Base-by-base conservation (phyloP, 2,888 invertebrate genomes). In the Ochropacha duplaris region DNA sequence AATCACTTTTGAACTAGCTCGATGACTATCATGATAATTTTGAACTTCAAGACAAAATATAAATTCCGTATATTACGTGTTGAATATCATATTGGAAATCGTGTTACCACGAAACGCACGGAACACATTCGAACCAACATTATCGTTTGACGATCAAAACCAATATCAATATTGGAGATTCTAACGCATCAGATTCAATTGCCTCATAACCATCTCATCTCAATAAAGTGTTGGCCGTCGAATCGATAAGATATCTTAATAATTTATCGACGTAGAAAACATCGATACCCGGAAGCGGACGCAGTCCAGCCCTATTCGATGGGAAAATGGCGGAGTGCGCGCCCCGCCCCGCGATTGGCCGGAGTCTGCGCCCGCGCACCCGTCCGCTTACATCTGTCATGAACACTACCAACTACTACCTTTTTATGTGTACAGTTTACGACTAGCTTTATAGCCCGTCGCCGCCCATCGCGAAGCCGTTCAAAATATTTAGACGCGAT, bases 401-500 rank as follows among this genome's bases (percentile, higher is more conserved):
- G 61, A 57, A 56, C 60, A 55, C 66, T 61, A 62, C 60, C 61
- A 68, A 62, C 77, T 79, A 78, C 76, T 76, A 79, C 79, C 73
- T 82, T 81, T 85, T 82, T 82, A 83, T 79, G 74, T 76, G 72
- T 72, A 69, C 68, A 68, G 66, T 57, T 71, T 66, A 69, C 66
- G 76, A 73, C 74, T 68, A 69, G 66, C 69, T 81, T 80, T 79
- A 79, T 66, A 65, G 64, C 64, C 62, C 58, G 60, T 63, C 69
- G 67, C 75, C 80, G 78, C 79, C 82, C 78, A 81, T 79, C 74
- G 71, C 71, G 69, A 72, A 81, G 78, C 80, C 78, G 79, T 34
- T 84, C 81, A 83, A 86, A 86, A 87, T 87, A 88, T 88, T 89
- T 87, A 87, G 84, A 83, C 79, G 78, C 84, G 72, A 84, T 88